Base-by-base conservation (phyloP, 1,140 invertebrate species). In the Arctopsyche grandis region DNA sequence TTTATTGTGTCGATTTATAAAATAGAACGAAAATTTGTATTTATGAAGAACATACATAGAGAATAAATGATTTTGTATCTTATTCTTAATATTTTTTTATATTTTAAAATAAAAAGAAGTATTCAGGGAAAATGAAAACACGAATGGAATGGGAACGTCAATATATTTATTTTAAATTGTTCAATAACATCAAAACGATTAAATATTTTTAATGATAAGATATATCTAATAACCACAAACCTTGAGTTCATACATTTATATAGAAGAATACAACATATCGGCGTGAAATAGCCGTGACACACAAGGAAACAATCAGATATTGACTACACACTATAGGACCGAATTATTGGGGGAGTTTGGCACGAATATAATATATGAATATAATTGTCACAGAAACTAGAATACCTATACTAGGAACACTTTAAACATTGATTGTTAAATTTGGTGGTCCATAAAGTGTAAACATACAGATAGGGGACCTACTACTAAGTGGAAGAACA, bases 121-220 rank as follows among this genome's bases (percentile, higher is more conserved):
- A 38, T 38, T 4, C 1, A 38, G 7, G 29, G 38, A 66, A 69
- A 74, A 77, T 29, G 21, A 58, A 77, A 69, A 9, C 16, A 77
- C 24, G 29, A 63, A 63, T 43, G 7, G 16, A 22, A 4, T 69
- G 69, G 69, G 76, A 82, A 82, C 79, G 80, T 79, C 79, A 79
- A 82, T 80, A 80, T 80, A 80, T 80, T 80, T 80, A 71, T 79
- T 80, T 75, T 21, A 76, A 75, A 70, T 75, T 75, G 19, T 12
- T 77, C 69, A 56, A 66, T 80, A 77, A 81, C 80, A 81, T 79
- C 77, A 70, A 81, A 79, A 79, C 44, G 78, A 66, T 76, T 77
- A 82, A 63, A 79, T 78, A 79, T 58, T 74, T 26, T 78, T 81
- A 81, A 81, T 78, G 79, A 74, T 79, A 81, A 63, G 44, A 60